Base-by-base conservation (phyloP, 2,797 vertebrate species). In the Cheirogaleus major region DNA sequence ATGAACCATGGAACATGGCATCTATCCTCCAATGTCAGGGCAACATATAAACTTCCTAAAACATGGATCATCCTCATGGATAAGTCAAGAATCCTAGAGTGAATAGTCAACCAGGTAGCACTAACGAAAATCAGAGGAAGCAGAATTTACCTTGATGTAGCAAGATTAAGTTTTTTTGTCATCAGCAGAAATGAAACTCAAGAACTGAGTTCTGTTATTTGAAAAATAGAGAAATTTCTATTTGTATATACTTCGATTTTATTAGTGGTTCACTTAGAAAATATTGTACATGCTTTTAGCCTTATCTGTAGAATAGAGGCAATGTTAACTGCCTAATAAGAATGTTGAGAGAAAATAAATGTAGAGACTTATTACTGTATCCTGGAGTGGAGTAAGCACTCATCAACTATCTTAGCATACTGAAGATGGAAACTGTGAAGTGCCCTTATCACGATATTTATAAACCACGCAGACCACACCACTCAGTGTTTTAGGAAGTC, bases 61-160 rank as follows among this genome's bases (percentile, higher is more conserved):
- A 85, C 35, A 73, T 87, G 69, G 13, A 65, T n/a, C n/a, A 43
- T 30, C 3, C 5, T n/a, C 43, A n/a, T 5, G 35, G 50, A 20
- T 79, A 72, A 95, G 5, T 63, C 50, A 67, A 82, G 7, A 89
- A 75, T 67, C 35, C 30, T 30, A 57, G 2, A 38, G 23, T 73
- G 57, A 55, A 27, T 32, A 13, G 15, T 80, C 67, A 87, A 65
- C 35, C 7, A 48, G 55, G 48, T 20, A 59, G 32, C 73, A 63
- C 32, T 95, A 75, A 69, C 41, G 75, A 95, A 88, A 89, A 65
- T 43, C 41, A 89, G 38, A 79, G 89, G 48, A 20, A 93, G 38
- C 12, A 38, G 12, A 81, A 23, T 87, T 92, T 32, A 35, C 25
- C 30, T 82, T 69, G 57, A 70, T 43, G 52, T 63, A 27, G 14